A percentile compares a stretch with the other conserved stretches of the same genome.
Evolutionary conservation across 2,888 invertebrate species (phyloP).

Genomic region (Melitaea athalia): DNA sequence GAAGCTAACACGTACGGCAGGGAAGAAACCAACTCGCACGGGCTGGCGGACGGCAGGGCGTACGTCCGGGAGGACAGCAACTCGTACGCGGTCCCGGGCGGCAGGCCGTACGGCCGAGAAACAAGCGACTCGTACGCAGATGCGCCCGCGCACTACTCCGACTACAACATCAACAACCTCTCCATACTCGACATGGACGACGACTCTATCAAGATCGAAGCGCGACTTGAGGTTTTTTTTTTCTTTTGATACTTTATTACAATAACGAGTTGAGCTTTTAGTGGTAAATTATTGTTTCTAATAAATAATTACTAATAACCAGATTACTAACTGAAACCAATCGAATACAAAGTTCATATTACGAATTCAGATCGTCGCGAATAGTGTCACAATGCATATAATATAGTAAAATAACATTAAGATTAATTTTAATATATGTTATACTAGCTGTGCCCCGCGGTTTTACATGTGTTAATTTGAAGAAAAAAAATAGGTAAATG

Average conservation of each 20-base stretch:
- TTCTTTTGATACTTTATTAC: background rate
- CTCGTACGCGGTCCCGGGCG: background rate
- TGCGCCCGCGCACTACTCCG: slow-evolving; percentile 36
- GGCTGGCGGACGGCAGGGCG: background rate
- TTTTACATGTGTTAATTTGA: too few relatives aligned
- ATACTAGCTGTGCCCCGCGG: too few relatives aligned
- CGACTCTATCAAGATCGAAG: slow-evolving; percentile 72
- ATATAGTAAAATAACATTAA: too few relatives aligned
- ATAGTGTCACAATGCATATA: too few relatives aligned
- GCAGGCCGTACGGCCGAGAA: background rate
- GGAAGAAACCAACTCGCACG: background rate
- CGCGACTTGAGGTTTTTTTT: slow-evolving; percentile 46
- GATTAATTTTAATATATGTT: too few relatives aligned
- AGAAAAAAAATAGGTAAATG: too few relatives aligned
- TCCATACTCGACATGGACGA: slow-evolving; percentile 78
- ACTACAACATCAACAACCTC: slow-evolving; percentile 63
- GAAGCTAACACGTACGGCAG: background rate
- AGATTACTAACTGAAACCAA: too few relatives aligned
- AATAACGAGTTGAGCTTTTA: too few relatives aligned
- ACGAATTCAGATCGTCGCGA: background rate
- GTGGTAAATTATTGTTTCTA: too few relatives aligned
- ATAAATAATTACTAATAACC: too few relatives aligned
- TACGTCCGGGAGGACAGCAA: background rate
- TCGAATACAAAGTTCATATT: too few relatives aligned
- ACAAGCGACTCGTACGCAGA: background rate